phyloP scores from a whole-genome alignment of 2,113 vertebrate genomes.

The Pachycephala philippinensis region DNA sequence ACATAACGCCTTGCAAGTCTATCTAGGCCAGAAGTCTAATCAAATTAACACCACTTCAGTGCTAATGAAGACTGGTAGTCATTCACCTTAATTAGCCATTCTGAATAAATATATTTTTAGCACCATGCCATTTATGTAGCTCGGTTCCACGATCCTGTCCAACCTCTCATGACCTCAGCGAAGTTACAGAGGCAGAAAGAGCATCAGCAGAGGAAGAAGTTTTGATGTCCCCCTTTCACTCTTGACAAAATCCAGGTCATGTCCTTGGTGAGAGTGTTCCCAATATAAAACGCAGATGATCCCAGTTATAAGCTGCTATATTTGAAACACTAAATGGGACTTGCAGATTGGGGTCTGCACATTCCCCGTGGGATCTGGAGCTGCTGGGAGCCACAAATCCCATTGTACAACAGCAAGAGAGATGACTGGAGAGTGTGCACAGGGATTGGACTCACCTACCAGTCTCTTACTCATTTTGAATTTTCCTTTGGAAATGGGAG shows the following conservation, averaged over 20 bases:
- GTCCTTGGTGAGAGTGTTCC: neutral
- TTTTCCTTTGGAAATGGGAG: neutral
- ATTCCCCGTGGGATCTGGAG: neutral
- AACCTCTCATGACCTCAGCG: neutral
- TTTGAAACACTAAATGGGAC: neutral
- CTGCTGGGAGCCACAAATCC: neutral
- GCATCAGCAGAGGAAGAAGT: neutral
- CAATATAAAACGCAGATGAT: slow-evolving; percentile 3
- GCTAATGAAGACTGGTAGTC: slow-evolving; percentile 55
- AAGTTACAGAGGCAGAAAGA: neutral
- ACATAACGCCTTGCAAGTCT: neutral
- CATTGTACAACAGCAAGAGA: neutral
- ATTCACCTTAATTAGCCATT: slow-evolving; percentile 56
- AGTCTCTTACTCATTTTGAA: neutral
- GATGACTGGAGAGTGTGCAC: neutral
- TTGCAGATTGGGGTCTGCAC: neutral
- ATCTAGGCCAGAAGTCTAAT: slow-evolving; percentile 61
- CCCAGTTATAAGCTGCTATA: neutral
- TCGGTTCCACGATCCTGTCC: neutral
- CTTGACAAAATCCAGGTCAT: neutral
- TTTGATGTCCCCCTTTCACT: neutral
- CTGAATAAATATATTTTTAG: slow-evolving; percentile 56
- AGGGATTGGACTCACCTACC: neutral
- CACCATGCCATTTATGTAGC: neutral
- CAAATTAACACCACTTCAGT: slow-evolving; percentile 60